Base-by-base conservation (phyloP, 2,888 invertebrate genomes). In the Rotaria magnacalcarata region DNA sequence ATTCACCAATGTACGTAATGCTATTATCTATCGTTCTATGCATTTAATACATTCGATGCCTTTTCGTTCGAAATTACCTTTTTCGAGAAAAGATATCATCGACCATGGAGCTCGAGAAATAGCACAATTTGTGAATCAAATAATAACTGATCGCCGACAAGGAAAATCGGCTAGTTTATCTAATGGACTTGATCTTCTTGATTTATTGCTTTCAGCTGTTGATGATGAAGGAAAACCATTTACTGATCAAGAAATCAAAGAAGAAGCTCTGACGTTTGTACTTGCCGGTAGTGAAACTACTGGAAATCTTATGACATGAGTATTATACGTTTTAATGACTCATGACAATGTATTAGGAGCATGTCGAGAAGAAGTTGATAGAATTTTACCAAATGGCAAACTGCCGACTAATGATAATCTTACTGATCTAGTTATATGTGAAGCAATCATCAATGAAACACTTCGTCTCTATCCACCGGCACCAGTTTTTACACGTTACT, bases 381-480 rank as follows among this genome's bases (percentile, higher is more conserved):
- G 75, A 24, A 24, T 80, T 47, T 47, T 80, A 80, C 34, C 67
- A 0, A 41, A 80, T 24, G 75, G 75, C 10, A 47, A 11, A 24
- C 11, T 24, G 24, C 75, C 41, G 21, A 24, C 24, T 0, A 24
- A 80, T 47, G 47, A 47, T 0, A 6, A 47, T 43, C 47, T 80
- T 41, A 5, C 43, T 47, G 47, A 80, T 5, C 47, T 80, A 47
- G 24, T 24, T 8, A 6, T 80, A 43, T 47, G 41, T 47, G 75
- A 80, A 24, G 75, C 75, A 11, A 47, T 80, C 3, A 43, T 80
- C 8, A 41, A 80, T 52, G 52, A 52, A 52, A 52, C 52, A 14
- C 52, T 52, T 52, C 52, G 52, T 52, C 52, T 52, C 16, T 80
- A 80, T 80, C 75, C 75, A 80, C 75, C 75, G 6, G 75, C 75